phyloP scores from a whole-genome alignment of 2,113 vertebrate species.

The Alligator mississippiensis region DNA sequence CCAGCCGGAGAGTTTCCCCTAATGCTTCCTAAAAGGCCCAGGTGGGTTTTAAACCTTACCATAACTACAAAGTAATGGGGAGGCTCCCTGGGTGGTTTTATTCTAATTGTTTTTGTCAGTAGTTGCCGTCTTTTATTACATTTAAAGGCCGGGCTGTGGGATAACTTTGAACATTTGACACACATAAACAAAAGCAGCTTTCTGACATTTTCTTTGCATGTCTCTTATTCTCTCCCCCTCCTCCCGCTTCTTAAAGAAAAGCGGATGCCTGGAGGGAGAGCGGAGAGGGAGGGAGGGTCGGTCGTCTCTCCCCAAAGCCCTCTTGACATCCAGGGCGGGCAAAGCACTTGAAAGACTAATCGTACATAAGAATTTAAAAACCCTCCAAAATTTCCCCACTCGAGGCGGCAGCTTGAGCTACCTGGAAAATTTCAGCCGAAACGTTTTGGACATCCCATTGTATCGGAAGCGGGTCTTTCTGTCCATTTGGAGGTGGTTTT shows the following conservation, averaged over 20 bases:
- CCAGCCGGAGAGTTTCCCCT: background rate
- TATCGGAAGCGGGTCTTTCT: slow-evolving; percentile 47
- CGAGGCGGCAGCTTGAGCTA: slow-evolving; percentile 55
- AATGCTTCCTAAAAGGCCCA: slow-evolving; percentile 62
- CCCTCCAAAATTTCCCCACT: slow-evolving; percentile 41
- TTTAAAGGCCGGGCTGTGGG: slow-evolving; percentile 50
- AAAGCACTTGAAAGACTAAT: slow-evolving; percentile 51
- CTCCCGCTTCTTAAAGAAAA: slow-evolving; percentile 53
- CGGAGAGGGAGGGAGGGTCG: slow-evolving; percentile 58
- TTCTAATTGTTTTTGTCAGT: slow-evolving; percentile 46
- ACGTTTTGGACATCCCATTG: slow-evolving; percentile 42
- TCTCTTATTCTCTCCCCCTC: slow-evolving; percentile 61
- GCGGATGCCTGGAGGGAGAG: slow-evolving; percentile 69
- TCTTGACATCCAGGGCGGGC: slow-evolving; percentile 57
- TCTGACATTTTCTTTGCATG: slow-evolving; percentile 71
- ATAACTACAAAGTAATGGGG: slow-evolving; percentile 8
- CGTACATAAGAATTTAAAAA: slow-evolving; percentile 65
- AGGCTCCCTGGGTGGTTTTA: slow-evolving; percentile 27
- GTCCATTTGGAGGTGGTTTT: slow-evolving; percentile 21
- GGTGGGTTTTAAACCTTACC: slow-evolving; percentile 48
- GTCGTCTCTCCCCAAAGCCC: slow-evolving; percentile 59
- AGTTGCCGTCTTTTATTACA: slow-evolving; percentile 45
- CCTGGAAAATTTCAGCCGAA: slow-evolving; percentile 41
- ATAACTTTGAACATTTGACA: slow-evolving; percentile 72
- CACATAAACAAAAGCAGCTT: slow-evolving; percentile 62